phyloP scores from a whole-genome alignment of 2,113 vertebrate species.

The Ancistrus triradiatus region DNA sequence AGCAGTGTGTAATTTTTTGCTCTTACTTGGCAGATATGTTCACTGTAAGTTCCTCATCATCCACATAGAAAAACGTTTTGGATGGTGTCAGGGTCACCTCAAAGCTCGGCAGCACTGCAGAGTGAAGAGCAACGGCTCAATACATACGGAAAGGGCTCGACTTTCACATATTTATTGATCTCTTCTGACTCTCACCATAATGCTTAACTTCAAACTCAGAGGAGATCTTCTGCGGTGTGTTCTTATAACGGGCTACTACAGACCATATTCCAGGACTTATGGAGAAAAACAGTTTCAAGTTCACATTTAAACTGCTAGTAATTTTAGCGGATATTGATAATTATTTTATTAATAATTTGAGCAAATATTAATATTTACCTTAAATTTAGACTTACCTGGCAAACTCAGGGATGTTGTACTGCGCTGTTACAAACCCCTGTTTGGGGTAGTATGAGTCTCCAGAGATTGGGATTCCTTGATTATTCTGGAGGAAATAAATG shows the following conservation, averaged over 20 bases:
- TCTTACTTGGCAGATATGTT: slow-evolving; percentile 54
- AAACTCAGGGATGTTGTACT: slow-evolving; percentile 43
- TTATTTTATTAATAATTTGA: no score
- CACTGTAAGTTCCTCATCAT: slow-evolving; percentile 58
- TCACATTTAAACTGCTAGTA: neutral
- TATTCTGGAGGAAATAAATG: slow-evolving; percentile 26
- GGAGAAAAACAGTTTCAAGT: slow-evolving; percentile 1
- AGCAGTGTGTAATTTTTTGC: no score
- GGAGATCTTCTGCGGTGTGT: slow-evolving; percentile 44
- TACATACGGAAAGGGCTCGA: neutral
- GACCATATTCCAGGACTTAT: slow-evolving; percentile 46
- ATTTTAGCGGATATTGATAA: no score
- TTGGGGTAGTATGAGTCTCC: slow-evolving; percentile 19
- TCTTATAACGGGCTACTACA: slow-evolving; percentile 38
- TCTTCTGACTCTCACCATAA: slow-evolving; percentile 36
- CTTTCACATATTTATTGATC: neutral
- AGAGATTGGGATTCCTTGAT: slow-evolving; percentile 31
- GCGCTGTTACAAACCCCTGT: slow-evolving; percentile 29
- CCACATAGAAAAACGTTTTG: slow-evolving; percentile 69
- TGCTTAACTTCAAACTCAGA: slow-evolving; percentile 54
- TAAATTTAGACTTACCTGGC: slow-evolving; percentile 37
- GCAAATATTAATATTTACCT: neutral
- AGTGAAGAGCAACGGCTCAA: neutral
- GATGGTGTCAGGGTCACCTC: slow-evolving; percentile 62
- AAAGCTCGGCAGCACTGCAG: slow-evolving; percentile 56